Evolutionary conservation across 2,113 vertebrate species (phyloP), one percentile per base, ranked within the genome.

Genomic region (Oceanites oceanicus): DNA sequence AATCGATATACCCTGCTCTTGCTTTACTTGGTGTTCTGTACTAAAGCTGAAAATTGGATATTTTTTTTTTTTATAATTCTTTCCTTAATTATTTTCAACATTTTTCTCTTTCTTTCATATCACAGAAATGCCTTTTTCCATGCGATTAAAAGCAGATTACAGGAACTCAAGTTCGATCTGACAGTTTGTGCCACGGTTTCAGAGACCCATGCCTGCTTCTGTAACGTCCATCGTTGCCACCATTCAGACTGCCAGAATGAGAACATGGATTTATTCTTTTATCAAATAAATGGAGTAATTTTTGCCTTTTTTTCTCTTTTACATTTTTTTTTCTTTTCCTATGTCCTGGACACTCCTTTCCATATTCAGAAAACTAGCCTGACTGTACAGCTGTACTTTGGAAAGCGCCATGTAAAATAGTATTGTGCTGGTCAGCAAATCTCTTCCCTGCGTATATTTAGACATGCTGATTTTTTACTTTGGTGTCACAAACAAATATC

Each of bases 391-490:
- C 58, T 84, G 45, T 68, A 27, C 75, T 92, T 52, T 32, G 77
- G 87, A 73, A 55, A 88, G 58, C 4, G 2, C 40, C 88, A 26
- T 2, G 1, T 55, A 23, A 70, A 78, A 44, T 4, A 36, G 62
- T 2, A 0, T 19, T 7, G 50, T 66, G 55, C 75, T 7, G 3
- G 42, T 90, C 92, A 92, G 94, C 92, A 76, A 16, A 59, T 76
- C 85, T 49, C 38, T 58, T 32, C 82, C 47, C 66, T 19, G 90
- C 1, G 0, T 86, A 62, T 93, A 93, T 94, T 95, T 93, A 93
- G 90, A 95, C 40, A 40, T 79, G 85, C 90, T 96, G 92, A 94
- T 86, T 92, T 96, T 88, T 88, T 3, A 72, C 82, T 96, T 91
- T 47, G 62, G 36, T 82, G 82, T 91, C 87, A 67, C 63, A 68